A percentile compares a stretch with the other conserved stretches of the same genome.
Evolutionary conservation across 2,113 vertebrate genomes (phyloP).

Genomic region (Hippolais icterina): DNA sequence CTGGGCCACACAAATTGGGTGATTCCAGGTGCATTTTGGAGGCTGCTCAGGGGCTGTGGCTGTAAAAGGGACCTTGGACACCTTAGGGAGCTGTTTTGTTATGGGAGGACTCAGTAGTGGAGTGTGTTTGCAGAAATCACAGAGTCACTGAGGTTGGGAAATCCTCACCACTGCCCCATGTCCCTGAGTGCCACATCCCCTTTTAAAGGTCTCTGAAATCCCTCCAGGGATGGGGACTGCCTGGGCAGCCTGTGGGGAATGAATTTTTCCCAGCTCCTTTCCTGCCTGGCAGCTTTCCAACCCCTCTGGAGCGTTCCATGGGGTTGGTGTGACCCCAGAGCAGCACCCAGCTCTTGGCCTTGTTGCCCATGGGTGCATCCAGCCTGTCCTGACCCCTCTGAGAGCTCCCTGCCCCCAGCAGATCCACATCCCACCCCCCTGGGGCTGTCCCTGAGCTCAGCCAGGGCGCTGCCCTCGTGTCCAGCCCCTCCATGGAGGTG

Average conservation of each 20-base stretch:
- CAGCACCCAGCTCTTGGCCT: neutral
- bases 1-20: too few relatives aligned
- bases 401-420: neutral
- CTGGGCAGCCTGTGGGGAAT: neutral
- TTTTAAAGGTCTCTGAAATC: neutral
- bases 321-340: neutral
- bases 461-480: neutral
- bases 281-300: neutral
- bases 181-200: neutral
- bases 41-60: neutral
- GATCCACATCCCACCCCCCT: neutral
- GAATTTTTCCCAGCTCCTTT: too few relatives aligned
- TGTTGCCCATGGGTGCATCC: neutral
- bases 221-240: neutral
- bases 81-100: neutral
- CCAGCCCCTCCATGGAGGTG: neutral
- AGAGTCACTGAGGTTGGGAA: neutral
- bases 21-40: neutral
- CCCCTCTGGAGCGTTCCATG: fast-evolving
- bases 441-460: neutral
- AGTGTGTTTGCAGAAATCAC: neutral
- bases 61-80: fast-evolving
- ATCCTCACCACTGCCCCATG: neutral
- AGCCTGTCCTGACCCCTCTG: neutral
- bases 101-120: fast-evolving